A percentile compares a stretch with the other conserved stretches of the same genome.
These are phyloP conservation scores for Smittia sp. DNA, from an alignment of 2,888 invertebrate genomes.

Conservation along the genomic window DNA sequence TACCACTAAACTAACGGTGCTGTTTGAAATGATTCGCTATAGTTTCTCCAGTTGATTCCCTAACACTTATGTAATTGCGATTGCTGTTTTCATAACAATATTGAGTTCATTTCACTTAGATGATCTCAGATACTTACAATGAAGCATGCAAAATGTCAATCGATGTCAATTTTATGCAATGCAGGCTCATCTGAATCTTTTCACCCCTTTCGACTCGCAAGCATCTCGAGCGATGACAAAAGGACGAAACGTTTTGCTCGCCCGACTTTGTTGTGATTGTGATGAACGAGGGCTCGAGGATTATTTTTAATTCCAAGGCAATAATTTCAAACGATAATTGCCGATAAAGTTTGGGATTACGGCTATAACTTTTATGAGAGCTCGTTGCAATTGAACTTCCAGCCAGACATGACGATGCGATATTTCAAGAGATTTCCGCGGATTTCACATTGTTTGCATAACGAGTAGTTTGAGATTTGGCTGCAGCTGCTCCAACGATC, in stretches of 20 bases:
- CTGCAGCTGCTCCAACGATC: too few relatives aligned
- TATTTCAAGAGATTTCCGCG: slow-evolving; percentile 34
- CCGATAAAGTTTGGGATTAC: not conserved
- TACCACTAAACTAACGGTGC: too few relatives aligned
- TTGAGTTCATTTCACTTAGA: too few relatives aligned
- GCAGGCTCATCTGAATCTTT: not conserved
- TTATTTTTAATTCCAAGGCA: not conserved
- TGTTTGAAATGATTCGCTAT: not conserved
- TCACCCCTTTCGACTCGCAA: not conserved
- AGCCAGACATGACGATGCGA: slow-evolving; percentile 19
- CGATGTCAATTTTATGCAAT: not conserved
- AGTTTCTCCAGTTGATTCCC: too few relatives aligned
- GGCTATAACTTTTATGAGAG: not conserved
- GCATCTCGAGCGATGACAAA: not conserved
- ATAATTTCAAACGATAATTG: not conserved
- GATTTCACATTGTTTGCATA: not conserved
- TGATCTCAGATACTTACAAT: too few relatives aligned
- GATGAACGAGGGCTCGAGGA: not conserved
- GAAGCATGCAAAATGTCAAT: slow-evolving; percentile 2
- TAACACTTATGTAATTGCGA: too few relatives aligned
- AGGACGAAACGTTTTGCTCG: not conserved
- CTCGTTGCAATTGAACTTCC: not conserved
- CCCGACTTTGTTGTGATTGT: slow-evolving; percentile 11
- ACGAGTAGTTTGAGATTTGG: too few relatives aligned
- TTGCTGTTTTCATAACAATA: not conserved